Evolutionary conservation across 1,140 invertebrate species (phyloP), one percentile per base, ranked within the genome.

Genomic region (Pectinophora gossypiella): DNA sequence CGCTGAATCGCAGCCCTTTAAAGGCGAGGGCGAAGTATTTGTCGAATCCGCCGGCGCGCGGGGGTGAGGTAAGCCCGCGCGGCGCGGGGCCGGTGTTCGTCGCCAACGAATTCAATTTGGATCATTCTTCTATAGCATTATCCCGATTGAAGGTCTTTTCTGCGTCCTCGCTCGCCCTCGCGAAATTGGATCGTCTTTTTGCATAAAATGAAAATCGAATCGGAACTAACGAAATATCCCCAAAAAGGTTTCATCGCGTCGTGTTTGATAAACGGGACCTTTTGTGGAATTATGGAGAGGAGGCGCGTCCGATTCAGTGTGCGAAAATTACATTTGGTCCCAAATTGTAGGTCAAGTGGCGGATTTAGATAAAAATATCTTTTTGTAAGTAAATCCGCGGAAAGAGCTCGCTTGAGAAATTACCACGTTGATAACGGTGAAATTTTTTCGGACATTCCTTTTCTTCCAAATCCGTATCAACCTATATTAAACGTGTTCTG

Each of bases 141-240:
- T 83, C 75, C 72, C 75, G 75, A 75, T 77, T 74, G 72, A 70
- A 64, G 67, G 68, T 61, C 71, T 45, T 55, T 56, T 51, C 52
- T 61, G 60, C 58, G 9, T 19, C 19, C 12, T 59, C 51, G 50
- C 63, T 60, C 51, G 46, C 42, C 68, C 65, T 49, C 55, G 47
- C 59, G 58, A 72, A 79, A 85, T 85, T 76, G 78, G 78, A 85
- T 85, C 76, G 76, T 71, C 76, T 80, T 82, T 54, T 85, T 80
- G 81, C 81, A 85, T 85, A 81, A 82, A 85, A 80, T 76, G 73
- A 81, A 76, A 78, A 81, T 79, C 64, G 70, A 74, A 84, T 80
- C 72, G 65, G 69, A 78, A 79, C 77, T 81, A 84, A 78, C 76
- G 72, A 76, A 85, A 82, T 79, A 77, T 72, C 56, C 53, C 57